Evolutionary conservation across 2,888 invertebrate genomes (phyloP).

Genomic region (Drosophila rubida): DNA sequence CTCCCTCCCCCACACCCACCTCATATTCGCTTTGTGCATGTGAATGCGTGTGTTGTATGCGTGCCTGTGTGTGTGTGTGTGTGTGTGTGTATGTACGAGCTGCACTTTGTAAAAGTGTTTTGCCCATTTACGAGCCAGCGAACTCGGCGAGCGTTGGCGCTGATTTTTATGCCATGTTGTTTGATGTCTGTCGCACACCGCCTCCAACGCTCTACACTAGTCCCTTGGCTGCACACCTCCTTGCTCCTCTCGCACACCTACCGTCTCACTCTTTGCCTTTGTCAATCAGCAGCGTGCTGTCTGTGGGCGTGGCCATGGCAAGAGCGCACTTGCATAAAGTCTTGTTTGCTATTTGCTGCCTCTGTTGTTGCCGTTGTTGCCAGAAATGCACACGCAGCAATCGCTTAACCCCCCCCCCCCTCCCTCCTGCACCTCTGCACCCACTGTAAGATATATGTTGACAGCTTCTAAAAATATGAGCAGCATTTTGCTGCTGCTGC

Average conservation of each 20-base stretch:
- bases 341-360: conserved; percentile 54
- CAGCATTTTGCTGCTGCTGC: conserved; percentile 72
- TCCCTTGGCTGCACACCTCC: conserved; percentile 17
- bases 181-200: conserved; percentile 54
- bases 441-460: conserved; percentile 69
- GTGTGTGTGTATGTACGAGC: conserved; percentile 34
- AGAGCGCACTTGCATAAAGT: conserved; percentile 59
- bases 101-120: conserved; percentile 79
- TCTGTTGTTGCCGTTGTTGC: conserved; percentile 19
- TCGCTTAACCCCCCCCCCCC: not conserved
- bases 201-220: conserved; percentile 10
- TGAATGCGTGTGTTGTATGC: conserved; percentile 4
- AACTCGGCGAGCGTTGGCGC: conserved; percentile 53
- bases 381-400: conserved; percentile 72
- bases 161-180: conserved; percentile 76
- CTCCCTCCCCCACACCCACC: conserved; percentile 11
- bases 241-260: conserved; percentile 1
- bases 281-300: conserved; percentile 64
- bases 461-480: conserved; percentile 76
- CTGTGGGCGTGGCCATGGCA: conserved; percentile 50
- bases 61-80: conserved; percentile 17
- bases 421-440: too few species aligned
- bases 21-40: conserved; percentile 29
- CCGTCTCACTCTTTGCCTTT: conserved; percentile 41
- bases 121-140: conserved; percentile 77